Evolutionary conservation across 2,888 invertebrate species (phyloP).

Genomic region (Trachelus tabidus): DNA sequence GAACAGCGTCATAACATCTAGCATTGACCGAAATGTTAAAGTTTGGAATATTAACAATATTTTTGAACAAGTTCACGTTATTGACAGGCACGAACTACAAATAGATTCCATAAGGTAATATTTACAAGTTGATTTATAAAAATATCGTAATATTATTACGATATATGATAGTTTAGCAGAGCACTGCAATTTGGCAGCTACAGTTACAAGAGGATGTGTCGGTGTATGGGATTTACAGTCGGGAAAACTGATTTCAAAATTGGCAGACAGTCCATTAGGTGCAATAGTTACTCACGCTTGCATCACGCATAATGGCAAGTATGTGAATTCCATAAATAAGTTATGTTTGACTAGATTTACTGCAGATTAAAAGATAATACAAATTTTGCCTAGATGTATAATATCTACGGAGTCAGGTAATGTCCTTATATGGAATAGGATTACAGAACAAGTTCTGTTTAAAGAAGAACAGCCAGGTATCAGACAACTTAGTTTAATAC

Average conservation of each 20-base stretch:
- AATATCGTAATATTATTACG: not conserved
- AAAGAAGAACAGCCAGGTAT: slow-evolving; percentile 87
- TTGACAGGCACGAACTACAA: slow-evolving; percentile 94
- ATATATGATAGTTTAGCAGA: slow-evolving; percentile 74
- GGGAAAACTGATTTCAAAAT: slow-evolving; percentile 85
- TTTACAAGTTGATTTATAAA: not conserved
- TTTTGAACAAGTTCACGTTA: slow-evolving; percentile 96
- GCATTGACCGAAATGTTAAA: slow-evolving; percentile 97
- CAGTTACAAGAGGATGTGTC: slow-evolving; percentile 93
- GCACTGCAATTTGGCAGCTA: slow-evolving; percentile 85
- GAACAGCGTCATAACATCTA: slow-evolving; percentile 96
- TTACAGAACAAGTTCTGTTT: slow-evolving; percentile 79
- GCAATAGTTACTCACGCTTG: slow-evolving; percentile 94
- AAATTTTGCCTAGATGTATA: slow-evolving; percentile 71
- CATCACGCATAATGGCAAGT: slow-evolving; percentile 86
- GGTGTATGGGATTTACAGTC: slow-evolving; percentile 94
- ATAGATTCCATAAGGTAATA: slow-evolving; percentile 88
- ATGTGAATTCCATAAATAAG: slow-evolving; percentile 37
- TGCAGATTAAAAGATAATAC: not conserved
- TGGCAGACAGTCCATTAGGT: slow-evolving; percentile 91
- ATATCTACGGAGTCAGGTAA: slow-evolving; percentile 94
- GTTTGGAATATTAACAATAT: slow-evolving; percentile 99
- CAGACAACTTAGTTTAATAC: slow-evolving; percentile 79
- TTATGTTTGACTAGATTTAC: slow-evolving; percentile 5
- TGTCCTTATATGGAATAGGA: slow-evolving; percentile 87